phyloP scores from a whole-genome alignment of 2,888 invertebrate genomes.

The Spilosoma lubricipeda region DNA sequence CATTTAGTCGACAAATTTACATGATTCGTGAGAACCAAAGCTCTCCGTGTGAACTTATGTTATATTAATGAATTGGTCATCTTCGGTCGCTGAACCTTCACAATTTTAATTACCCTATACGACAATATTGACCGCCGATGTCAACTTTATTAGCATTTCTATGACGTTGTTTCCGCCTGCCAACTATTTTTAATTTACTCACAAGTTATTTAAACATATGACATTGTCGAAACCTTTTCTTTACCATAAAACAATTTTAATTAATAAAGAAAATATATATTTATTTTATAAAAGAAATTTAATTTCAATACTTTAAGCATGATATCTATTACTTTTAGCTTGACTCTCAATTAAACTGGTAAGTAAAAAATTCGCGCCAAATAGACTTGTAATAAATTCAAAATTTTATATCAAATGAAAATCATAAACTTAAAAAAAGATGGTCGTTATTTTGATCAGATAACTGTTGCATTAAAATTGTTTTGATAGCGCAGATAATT shows the following conservation, averaged over 20 bases:
- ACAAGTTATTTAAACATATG: background rate
- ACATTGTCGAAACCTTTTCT: no score
- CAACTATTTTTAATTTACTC: background rate
- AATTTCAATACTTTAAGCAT: no score
- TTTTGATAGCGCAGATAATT: constrained; percentile 49
- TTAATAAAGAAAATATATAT: background rate
- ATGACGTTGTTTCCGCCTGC: constrained; percentile 31
- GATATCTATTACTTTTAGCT: no score
- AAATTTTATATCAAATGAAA: constrained; percentile 51
- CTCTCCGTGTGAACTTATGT: constrained; percentile 84
- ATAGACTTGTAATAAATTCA: constrained; percentile 47
- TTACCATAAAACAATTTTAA: no score
- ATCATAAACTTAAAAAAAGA: constrained; percentile 49
- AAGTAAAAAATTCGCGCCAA: constrained; percentile 18
- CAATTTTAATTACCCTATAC: constrained; percentile 73
- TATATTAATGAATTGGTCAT: constrained; percentile 85
- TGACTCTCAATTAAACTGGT: no score
- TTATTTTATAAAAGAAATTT: background rate
- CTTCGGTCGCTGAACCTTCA: constrained; percentile 77
- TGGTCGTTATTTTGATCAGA: constrained; percentile 54
- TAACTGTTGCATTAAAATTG: constrained; percentile 49
- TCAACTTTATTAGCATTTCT: constrained; percentile 41
- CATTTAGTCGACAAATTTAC: constrained; percentile 86
- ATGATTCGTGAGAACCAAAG: constrained; percentile 85
- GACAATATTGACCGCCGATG: constrained; percentile 56